Conservation (phyloP, 2,113 vertebrate genomes). For the Arenaria interpres region DNA sequence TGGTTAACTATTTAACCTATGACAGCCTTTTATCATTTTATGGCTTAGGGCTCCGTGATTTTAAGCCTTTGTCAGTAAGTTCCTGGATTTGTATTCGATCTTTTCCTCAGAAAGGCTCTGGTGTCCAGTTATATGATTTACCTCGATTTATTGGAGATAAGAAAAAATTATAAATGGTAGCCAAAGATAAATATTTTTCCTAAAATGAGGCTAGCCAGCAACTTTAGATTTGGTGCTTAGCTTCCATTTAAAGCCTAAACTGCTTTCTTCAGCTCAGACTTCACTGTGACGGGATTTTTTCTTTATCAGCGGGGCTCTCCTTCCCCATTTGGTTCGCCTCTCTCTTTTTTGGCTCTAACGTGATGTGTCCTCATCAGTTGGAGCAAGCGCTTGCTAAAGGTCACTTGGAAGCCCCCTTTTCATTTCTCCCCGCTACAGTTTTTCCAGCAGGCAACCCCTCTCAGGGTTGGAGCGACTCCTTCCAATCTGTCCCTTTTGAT, state of each 20-base stretch:
- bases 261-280: background rate
- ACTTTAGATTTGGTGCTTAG: background rate
- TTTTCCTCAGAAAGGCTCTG: background rate
- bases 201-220: background rate
- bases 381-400: background rate
- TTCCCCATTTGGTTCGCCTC: background rate
- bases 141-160: background rate
- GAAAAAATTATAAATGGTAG: background rate
- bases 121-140: background rate
- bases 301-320: background rate
- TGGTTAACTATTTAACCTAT: constrained; percentile 62
- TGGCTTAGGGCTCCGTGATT: background rate
- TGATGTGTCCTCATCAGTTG: background rate
- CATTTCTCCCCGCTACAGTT: background rate
- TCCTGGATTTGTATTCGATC: background rate
- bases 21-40: constrained; percentile 37
- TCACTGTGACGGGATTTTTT: background rate
- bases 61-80: constrained; percentile 6
- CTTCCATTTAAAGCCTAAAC: background rate
- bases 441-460: background rate
- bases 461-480: background rate
- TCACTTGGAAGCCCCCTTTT: constrained; percentile 5
- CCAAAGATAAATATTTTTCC: background rate
- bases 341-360: background rate
- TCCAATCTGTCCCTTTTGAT: constrained; percentile 41